phyloP scores from a whole-genome alignment of 1,140 invertebrate species.

The Nephotettix cincticeps region DNA sequence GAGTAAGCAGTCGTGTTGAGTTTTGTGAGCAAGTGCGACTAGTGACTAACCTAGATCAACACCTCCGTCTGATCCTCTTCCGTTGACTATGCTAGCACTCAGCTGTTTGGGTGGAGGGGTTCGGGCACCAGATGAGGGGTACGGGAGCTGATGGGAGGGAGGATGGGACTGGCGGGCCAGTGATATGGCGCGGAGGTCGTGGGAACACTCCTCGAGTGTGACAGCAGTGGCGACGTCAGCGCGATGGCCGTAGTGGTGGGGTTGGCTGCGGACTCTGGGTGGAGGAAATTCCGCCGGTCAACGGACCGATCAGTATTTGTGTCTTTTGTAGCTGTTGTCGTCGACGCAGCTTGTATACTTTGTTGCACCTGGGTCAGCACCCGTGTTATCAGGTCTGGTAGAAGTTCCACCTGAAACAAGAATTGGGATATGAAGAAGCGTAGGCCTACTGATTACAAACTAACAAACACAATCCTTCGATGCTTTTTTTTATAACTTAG shows the following conservation, averaged over 20 bases:
- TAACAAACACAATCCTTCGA: no score
- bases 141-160: conserved; percentile 66
- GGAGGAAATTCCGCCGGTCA: conserved; percentile 77
- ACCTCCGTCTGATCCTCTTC: conserved; percentile 23
- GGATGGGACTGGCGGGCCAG: conserved; percentile 70
- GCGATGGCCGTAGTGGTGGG: conserved; percentile 45
- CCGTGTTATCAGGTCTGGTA: conserved; percentile 78
- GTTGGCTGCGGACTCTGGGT: conserved; percentile 65
- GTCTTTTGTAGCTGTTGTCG: conserved; percentile 18
- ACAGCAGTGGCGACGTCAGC: conserved; percentile 49
- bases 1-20: neutral
- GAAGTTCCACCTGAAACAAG: conserved; percentile 70
- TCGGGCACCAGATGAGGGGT: conserved; percentile 72
- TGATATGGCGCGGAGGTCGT: conserved; percentile 57
- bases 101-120: conserved; percentile 55
- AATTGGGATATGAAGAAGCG: neutral
- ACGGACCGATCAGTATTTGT: conserved; percentile 58
- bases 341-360: conserved; percentile 50
- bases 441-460: no score
- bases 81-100: conserved; percentile 37
- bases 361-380: conserved; percentile 66
- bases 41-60: conserved; percentile 24
- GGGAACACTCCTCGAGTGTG: conserved; percentile 58
- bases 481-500: no score
- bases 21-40: neutral